phyloP scores from a whole-genome alignment of 2,797 vertebrate genomes.

The Sebastiscus albofasciatus region DNA sequence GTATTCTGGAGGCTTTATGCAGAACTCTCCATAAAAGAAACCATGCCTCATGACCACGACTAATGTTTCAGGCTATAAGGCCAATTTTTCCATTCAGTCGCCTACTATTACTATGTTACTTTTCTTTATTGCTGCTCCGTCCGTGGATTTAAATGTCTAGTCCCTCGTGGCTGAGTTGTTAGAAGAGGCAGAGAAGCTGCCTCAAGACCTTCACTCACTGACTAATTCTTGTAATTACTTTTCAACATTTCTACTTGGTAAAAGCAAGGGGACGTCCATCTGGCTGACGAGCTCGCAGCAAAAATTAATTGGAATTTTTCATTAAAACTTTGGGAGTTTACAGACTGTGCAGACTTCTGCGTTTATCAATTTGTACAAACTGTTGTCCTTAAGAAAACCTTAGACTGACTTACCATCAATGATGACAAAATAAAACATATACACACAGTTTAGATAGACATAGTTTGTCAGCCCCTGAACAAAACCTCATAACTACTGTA shows the following conservation, averaged over 20 bases:
- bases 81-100: neutral
- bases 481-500: neutral
- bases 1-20: neutral
- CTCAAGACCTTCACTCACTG: neutral
- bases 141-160: neutral
- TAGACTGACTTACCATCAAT: neutral
- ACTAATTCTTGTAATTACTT: slow-evolving; percentile 5
- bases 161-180: neutral
- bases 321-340: neutral
- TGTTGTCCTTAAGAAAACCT: neutral
- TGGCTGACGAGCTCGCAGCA: neutral
- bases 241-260: neutral
- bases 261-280: neutral
- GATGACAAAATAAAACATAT: neutral
- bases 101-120: neutral
- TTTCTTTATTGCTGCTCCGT: neutral
- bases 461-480: neutral
- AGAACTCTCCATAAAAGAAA: neutral
- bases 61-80: neutral
- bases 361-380: neutral
- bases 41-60: neutral
- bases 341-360: neutral
- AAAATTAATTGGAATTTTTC: neutral
- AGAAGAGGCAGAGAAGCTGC: neutral
- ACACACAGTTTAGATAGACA: neutral